These are phyloP conservation scores for Dendrolimus pini DNA, from an alignment of 2,888 invertebrate genomes.

Conservation along the genomic window DNA sequence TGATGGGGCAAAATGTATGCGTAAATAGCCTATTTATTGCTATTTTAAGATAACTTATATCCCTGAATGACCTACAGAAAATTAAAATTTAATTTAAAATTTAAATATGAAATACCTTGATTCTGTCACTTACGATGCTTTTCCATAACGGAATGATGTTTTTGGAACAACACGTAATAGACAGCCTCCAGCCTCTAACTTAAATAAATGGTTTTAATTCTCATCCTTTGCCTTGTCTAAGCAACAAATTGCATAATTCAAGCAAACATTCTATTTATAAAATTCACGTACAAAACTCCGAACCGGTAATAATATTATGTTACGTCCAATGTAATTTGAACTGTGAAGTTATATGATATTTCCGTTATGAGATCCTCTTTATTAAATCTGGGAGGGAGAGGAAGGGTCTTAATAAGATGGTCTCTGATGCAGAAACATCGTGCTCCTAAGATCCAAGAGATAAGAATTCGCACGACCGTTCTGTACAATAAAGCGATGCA, in stretches of 20 bases:
- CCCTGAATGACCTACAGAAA: no score
- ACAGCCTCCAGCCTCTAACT: no score
- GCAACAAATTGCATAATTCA: conserved; percentile 1
- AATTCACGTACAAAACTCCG: not conserved
- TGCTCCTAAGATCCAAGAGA: not conserved
- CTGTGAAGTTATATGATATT: conserved; percentile 1
- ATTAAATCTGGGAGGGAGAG: not conserved
- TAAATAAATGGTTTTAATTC: no score
- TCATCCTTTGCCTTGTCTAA: not conserved
- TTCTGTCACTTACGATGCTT: no score
- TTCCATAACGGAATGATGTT: no score
- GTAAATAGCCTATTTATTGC: no score
- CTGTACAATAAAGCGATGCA: not conserved
- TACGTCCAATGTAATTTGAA: conserved; percentile 8
- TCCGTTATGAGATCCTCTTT: not conserved
- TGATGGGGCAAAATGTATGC: no score
- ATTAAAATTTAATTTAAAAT: no score
- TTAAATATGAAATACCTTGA: no score
- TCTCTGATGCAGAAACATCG: not conserved
- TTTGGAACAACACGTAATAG: no score
- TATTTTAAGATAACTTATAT: no score
- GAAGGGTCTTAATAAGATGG: conserved; percentile 11
- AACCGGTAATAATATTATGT: not conserved
- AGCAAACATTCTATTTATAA: not conserved
- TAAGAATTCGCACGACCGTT: not conserved